Evolutionary conservation across 2,888 invertebrate genomes (phyloP), one percentile per base, ranked within the genome.

Genomic region (Orthosia gracilis): DNA sequence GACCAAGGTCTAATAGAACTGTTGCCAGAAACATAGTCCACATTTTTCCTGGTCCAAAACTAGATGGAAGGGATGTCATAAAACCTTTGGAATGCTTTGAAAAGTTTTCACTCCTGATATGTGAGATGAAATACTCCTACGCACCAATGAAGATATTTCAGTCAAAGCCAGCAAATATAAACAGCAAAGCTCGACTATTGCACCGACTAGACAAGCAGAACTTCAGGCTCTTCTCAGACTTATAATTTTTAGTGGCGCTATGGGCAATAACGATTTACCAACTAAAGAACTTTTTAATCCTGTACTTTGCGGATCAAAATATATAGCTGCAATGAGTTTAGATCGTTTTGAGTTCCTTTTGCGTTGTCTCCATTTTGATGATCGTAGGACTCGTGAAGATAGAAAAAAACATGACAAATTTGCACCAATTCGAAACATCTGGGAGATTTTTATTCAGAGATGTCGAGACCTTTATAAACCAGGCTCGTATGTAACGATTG

Each of bases 401-500:
- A 62, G 62, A 62, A 62, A 63, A 74, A 57, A 23, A 47, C 31
- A 62, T 47, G 62, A 62, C 31, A 76, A 80, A 40, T 45, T 80
- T n/a, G 73, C 76, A 40, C 40, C 68, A 11, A 76, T 76, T 18
- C 50, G 73, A 59, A 64, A 70, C 26, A 58, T 80, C 54, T 77
- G 62, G 54, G 62, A 74, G 50, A 23, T 17, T 9, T 75, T 82
- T 76, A 67, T 80, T 63, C 23, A 49, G 52, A 40, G 54, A 12
- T 62, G 61, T 54, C 64, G 31, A 50, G 49, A 58, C 18, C 45
- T 70, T 58, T 78, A 79, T 40, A 55, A 71, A 21, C 45, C 76
- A 9, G 64, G 78, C 50, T 72, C 73, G 45, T 65, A 70, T 66
- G 23, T 66, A 12, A 83, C 73, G 52, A 74, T 83, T 55, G 79